Evolutionary conservation across 2,797 vertebrate species (phyloP).

Genomic region (Tangara arthus): DNA sequence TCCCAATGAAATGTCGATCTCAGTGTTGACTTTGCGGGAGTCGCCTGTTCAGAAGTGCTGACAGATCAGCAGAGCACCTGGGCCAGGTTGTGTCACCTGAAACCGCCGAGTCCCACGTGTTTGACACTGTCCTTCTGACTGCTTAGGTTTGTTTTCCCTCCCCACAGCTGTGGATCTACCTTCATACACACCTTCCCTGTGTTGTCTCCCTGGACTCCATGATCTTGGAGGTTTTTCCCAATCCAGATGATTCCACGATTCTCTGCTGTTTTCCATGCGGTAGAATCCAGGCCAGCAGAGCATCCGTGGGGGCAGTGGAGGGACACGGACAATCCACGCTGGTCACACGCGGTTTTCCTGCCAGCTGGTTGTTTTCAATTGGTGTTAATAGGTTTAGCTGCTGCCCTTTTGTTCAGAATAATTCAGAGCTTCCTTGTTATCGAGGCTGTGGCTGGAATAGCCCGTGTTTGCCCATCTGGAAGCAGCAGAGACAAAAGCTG

Average conservation of each 20-base stretch:
- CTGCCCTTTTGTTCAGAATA: slow-evolving; percentile 42
- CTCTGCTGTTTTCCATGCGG: not conserved
- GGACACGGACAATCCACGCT: not conserved
- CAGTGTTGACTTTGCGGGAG: not conserved
- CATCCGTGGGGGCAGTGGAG: accelerated
- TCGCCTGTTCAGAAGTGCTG: not conserved
- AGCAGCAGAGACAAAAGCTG: slow-evolving; percentile 33
- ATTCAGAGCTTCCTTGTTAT: slow-evolving; percentile 43
- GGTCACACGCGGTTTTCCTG: not conserved
- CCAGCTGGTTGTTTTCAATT: not conserved
- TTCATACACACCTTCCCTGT: not conserved
- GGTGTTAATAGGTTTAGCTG: slow-evolving; percentile 15
- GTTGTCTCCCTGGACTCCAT: accelerated
- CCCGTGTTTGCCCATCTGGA: slow-evolving; percentile 29
- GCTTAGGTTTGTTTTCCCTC: not conserved
- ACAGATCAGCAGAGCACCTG: not conserved
- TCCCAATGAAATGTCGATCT: accelerated
- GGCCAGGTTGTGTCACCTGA: not conserved
- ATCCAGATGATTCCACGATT: not conserved
- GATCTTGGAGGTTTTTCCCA: not conserved
- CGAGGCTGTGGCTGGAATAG: not conserved
- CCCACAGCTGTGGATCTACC: not conserved
- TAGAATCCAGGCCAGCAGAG: not conserved
- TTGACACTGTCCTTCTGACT: not conserved
- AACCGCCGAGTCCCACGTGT: not conserved